Conservation (phyloP, 2,888 invertebrate species). For the Aphrophora alni region DNA sequence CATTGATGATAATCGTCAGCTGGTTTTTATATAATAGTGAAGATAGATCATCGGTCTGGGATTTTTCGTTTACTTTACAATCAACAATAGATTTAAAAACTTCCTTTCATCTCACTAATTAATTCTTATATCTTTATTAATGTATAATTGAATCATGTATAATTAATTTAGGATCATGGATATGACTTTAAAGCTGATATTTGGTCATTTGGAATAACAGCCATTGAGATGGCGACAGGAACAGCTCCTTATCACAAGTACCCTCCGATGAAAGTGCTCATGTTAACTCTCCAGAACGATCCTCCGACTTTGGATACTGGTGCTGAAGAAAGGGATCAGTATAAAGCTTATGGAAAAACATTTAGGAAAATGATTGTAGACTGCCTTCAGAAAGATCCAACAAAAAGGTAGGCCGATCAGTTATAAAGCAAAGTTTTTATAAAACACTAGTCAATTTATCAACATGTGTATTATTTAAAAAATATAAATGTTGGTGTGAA, state of each 20-base stretch:
- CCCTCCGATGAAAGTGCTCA: conserved; percentile 98
- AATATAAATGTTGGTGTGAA: no score
- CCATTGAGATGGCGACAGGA: conserved; percentile 98
- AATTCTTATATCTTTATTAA: no score
- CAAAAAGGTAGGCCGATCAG: conserved; percentile 68
- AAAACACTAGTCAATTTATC: no score
- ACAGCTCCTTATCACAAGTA: conserved; percentile 99
- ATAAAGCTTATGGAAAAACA: conserved; percentile 96
- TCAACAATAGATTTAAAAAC: no score
- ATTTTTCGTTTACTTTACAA: no score
- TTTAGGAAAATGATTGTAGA: conserved; percentile 97
- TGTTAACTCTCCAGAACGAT: conserved; percentile 97
- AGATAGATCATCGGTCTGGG: no score
- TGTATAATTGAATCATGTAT: no score
- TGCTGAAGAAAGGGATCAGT: conserved; percentile 97
- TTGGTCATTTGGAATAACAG: conserved; percentile 95
- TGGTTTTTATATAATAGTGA: no score
- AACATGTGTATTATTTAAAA: no score
- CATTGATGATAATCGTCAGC: no score
- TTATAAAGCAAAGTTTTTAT: not conserved
- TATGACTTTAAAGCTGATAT: conserved; percentile 98
- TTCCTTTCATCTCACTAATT: no score
- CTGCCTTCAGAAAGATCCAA: conserved; percentile 95
- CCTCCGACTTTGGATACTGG: conserved; percentile 95
- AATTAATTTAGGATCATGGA: conserved; percentile 87